Percentiles rank a stretch among this genome's conserved stretches.
Evolutionary conservation across 2,888 invertebrate genomes (phyloP).

Genomic region (Latheticus oryzae): DNA sequence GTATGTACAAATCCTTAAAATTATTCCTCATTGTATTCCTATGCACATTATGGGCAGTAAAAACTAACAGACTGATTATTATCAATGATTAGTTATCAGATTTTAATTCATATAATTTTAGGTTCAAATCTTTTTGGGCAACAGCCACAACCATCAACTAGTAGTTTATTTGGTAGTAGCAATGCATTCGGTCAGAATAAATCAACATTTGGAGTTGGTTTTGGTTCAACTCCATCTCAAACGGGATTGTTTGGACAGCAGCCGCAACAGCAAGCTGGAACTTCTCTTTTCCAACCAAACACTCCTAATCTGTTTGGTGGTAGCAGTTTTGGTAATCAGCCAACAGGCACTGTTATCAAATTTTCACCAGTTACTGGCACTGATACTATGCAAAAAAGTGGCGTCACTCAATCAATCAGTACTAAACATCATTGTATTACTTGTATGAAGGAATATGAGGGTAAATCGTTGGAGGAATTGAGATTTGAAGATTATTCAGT

Average conservation of each 20-base stretch:
- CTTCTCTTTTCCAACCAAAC: slow-evolving; percentile 57
- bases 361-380: slow-evolving; percentile 88
- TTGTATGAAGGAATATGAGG: slow-evolving; percentile 98
- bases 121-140: slow-evolving; percentile 61
- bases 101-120: slow-evolving; percentile 25
- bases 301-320: slow-evolving; percentile 67
- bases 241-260: slow-evolving; percentile 69
- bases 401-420: slow-evolving; percentile 84
- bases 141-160: slow-evolving; percentile 67
- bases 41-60: slow-evolving; percentile 29
- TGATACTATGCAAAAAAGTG: slow-evolving; percentile 92
- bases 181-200: slow-evolving; percentile 69
- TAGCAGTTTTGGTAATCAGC: slow-evolving; percentile 59
- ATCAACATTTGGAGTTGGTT: slow-evolving; percentile 72
- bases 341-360: slow-evolving; percentile 82
- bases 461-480: slow-evolving; percentile 93
- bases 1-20: background rate
- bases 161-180: slow-evolving; percentile 74
- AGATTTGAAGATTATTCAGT: slow-evolving; percentile 93
- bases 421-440: slow-evolving; percentile 97
- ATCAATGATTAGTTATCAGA: background rate
- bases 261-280: slow-evolving; percentile 63
- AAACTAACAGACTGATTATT: background rate
- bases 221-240: slow-evolving; percentile 63
- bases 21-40: slow-evolving; percentile 5